Base-by-base conservation (phyloP, 2,888 invertebrate genomes). In the Cistogaster globosa region DNA sequence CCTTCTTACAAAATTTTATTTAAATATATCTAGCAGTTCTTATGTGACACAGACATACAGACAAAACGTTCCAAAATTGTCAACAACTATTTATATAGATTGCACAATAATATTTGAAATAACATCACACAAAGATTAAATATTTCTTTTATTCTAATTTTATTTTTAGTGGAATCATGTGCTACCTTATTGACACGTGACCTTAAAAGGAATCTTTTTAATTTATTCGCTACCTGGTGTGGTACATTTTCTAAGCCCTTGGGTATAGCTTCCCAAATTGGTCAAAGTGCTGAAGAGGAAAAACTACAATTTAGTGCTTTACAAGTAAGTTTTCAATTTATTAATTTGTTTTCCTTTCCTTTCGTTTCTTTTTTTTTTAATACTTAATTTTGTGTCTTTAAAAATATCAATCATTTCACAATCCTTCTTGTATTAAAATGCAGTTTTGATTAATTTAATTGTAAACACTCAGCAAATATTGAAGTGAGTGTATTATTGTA, bases 181-280 rank as follows among this genome's bases (percentile, higher is more conserved):
- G 95, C 96, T 68, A 96, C 96, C 20, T 93, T 99, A 79, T 91
- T 99, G 90, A 97, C 97, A 90, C 95, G 97, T 87, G 98, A 98
- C 89, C 93, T 98, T 63, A 95, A 98, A 71, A 95, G 96, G 87
- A 97, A 96, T 90, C 93, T 99, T 84, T 99, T 99, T 93, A 95
- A 96, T 87, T 94, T 99, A 87, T 98, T 99, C 93, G 96, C 97
- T 45, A 96, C 96, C 60, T 99, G 99, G 99, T 97, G 98, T 89
- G 98, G 98, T 2, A 95, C 96, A 85, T 96, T 97, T 90, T 96
- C 96, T 0, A 94, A 95, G 87, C 95, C 96, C 45, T 93, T 96
- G n/a, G 94, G 94, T 58, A 89, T 94, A 81, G 87, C 89, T 67
- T 84, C 93, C 92, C 87, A 93, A 93, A 88, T 92, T 84, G 91